These are phyloP conservation scores for Morpho helenor DNA, from an alignment of 2,888 invertebrate species.

Conservation along the genomic window DNA sequence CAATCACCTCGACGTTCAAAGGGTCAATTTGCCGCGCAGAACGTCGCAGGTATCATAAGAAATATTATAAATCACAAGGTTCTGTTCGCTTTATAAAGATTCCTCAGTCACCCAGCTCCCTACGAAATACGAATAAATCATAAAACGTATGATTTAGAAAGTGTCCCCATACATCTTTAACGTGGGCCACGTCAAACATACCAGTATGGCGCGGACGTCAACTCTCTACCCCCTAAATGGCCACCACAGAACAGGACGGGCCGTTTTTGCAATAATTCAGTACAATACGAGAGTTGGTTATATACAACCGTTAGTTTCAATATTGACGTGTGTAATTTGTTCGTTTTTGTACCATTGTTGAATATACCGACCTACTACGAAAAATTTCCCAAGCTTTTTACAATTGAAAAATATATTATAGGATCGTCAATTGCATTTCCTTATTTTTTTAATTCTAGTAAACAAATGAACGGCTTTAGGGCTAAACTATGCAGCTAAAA, in stretches of 20 bases:
- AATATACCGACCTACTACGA: too few species aligned
- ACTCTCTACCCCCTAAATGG: constrained; percentile 30
- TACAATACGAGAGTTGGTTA: constrained; percentile 1
- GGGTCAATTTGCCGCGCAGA: neutral
- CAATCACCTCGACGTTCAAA: too few species aligned
- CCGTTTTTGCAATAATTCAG: constrained; percentile 17
- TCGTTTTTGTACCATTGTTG: neutral
- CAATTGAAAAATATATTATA: too few species aligned
- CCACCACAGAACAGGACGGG: constrained; percentile 25
- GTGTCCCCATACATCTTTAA: constrained; percentile 28
- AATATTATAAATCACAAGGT: neutral
- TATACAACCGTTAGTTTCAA: constrained; percentile 5
- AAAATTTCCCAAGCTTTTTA: too few species aligned
- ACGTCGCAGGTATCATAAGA: neutral
- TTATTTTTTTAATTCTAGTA: too few species aligned
- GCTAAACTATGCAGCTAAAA: too few species aligned
- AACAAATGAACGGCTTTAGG: too few species aligned
- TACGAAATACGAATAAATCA: neutral
- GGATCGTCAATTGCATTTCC: too few species aligned
- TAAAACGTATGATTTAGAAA: constrained; percentile 22
- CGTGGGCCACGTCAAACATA: constrained; percentile 24
- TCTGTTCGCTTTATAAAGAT: too few species aligned
- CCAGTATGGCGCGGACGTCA: constrained; percentile 21
- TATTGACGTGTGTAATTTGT: neutral
- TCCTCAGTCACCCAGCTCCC: neutral